A percentile compares a stretch with the other conserved stretches of the same genome.
These are phyloP conservation scores for Drosophila pandora DNA, from an alignment of 1,140 invertebrate species.

Conservation along the genomic window DNA sequence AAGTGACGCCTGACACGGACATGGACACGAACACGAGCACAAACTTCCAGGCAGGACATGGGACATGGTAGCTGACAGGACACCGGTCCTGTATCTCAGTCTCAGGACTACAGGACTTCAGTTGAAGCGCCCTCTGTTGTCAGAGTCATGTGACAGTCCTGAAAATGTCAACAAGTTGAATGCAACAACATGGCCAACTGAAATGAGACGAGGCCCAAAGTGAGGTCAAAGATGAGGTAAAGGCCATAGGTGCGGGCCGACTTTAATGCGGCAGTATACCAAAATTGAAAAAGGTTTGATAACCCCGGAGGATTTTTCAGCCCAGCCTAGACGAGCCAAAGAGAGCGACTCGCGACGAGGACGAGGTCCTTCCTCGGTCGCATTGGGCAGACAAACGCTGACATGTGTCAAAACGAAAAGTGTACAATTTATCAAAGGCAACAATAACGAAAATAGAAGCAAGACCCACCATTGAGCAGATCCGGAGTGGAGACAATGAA, in stretches of 20 bases:
- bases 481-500: conserved; percentile 12
- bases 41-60: conserved; percentile 26
- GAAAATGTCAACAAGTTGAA: conserved; percentile 59
- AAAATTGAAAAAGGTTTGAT: conserved; percentile 40
- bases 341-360: neutral
- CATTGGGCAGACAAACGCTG: conserved; percentile 72
- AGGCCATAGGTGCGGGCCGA: conserved; percentile 21
- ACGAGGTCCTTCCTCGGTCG: conserved; percentile 12
- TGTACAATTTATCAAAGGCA: conserved; percentile 77
- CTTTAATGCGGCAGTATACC: conserved; percentile 22
- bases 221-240: conserved; percentile 29
- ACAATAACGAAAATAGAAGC: conserved; percentile 59
- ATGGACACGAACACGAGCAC: conserved; percentile 43
- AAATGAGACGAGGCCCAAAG: conserved; percentile 12
- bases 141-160: conserved; percentile 47
- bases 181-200: conserved; percentile 22
- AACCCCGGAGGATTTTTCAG: conserved; percentile 42
- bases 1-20: conserved; percentile 74
- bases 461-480: conserved; percentile 4
- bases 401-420: conserved; percentile 77
- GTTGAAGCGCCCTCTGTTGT: conserved; percentile 8
- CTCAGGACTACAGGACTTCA: conserved; percentile 20
- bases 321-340: conserved; percentile 45
- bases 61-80: conserved; percentile 32
- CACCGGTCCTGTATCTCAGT: conserved; percentile 35